Base-by-base conservation (phyloP, 1,140 invertebrate genomes). In the Anastatus disparis region DNA sequence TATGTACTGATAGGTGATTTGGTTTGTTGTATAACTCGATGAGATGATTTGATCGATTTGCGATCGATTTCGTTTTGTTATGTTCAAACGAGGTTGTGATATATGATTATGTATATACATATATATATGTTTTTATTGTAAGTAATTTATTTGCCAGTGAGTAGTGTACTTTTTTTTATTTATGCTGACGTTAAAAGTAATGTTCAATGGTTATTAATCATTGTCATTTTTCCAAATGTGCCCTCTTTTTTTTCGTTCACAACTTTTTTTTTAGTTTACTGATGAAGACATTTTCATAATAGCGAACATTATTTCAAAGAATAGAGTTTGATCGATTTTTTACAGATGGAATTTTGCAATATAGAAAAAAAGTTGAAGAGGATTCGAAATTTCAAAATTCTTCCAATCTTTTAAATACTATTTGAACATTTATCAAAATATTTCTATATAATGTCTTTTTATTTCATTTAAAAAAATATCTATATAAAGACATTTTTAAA, bases 31-130 rank as follows among this genome's bases (percentile, higher is more conserved):
- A 10, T 35, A 35, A 35, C 31, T 10, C 22, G 62, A 38, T 31
- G 13, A 22, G 58, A 15, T 44, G 50, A 68, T 69, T 56, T 59
- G 69, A 71, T 71, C 69, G 61, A 71, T 71, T 59, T 40, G 61
- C 44, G 48, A 71, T 71, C 61, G 69, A 64, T 24, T 62, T 24
- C 27, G 31, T n/a, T 61, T 31, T 8, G 64, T n/a, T 13, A 12
- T 31, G 31, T n/a, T 40, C 63, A 55, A n/a, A 65, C 50, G 50
- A 17, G 20, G 40, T 53, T n/a, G 27, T 70, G 58, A 70, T 62
- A 31, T 70, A 63, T 46, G 38, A 70, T 63, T 55, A 70, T 40
- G 44, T 50, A 35, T 35, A n/a, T n/a, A n/a, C n/a, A n/a, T n/a
- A 35, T 35, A 3, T 52, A 52, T 52, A 50, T 64, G 13, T 64